These are phyloP conservation scores for Ficedula albicollis DNA, from an alignment of 2,797 vertebrate species.

Conservation along the genomic window DNA sequence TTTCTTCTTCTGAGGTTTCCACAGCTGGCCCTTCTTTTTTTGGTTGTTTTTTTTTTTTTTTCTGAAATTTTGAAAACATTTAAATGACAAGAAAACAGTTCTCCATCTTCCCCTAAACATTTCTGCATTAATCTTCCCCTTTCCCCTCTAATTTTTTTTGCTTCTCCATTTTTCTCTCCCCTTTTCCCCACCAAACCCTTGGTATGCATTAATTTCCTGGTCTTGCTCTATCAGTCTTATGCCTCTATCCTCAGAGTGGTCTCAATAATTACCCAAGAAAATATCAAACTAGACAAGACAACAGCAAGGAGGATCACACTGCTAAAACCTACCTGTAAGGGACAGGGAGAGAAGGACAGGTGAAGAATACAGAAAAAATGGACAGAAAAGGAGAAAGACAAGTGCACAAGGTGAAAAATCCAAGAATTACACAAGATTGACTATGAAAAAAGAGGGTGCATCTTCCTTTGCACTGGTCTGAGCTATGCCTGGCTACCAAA, in stretches of 20 bases:
- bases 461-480: neutral
- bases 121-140: neutral
- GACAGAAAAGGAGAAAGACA: neutral
- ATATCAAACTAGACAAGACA: neutral
- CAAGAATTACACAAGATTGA: neutral
- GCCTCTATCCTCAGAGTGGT: neutral
- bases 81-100: neutral
- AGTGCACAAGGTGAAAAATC: neutral
- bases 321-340: neutral
- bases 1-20: neutral
- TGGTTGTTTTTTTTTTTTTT: neutral
- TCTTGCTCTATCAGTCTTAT: neutral
- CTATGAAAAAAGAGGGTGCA: neutral
- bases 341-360: neutral
- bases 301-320: neutral
- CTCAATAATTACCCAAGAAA: neutral
- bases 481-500: neutral
- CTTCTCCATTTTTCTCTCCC: neutral
- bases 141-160: neutral
- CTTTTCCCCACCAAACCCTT: neutral
- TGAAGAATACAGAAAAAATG: neutral
- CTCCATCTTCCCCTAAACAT: neutral
- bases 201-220: neutral
- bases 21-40: neutral
- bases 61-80: neutral